phyloP scores from a whole-genome alignment of 2,888 invertebrate species.

The Mesoligia furuncula region DNA sequence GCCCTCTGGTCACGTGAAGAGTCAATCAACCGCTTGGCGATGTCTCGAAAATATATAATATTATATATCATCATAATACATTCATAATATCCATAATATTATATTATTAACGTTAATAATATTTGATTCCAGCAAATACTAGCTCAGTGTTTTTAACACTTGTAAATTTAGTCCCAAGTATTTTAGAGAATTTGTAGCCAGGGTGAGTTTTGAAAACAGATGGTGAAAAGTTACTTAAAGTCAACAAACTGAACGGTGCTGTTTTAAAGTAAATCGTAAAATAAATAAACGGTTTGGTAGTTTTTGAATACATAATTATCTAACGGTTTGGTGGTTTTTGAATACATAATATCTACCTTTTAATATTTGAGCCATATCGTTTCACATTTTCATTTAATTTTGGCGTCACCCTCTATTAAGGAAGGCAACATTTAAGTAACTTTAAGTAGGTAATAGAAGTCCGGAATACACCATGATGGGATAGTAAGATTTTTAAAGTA shows the following conservation, averaged over 20 bases:
- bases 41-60: too few relatives aligned
- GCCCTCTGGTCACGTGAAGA: too few relatives aligned
- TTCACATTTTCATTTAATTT: background rate
- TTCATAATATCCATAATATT: too few relatives aligned
- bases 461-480: background rate
- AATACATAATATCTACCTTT: too few relatives aligned
- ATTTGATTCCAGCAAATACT: too few relatives aligned
- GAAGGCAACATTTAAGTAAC: background rate
- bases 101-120: too few relatives aligned
- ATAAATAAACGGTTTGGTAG: background rate
- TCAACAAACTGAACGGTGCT: conserved; percentile 18
- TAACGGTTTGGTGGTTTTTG: too few relatives aligned
- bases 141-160: too few relatives aligned
- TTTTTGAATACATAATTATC: background rate
- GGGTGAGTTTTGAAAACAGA: conserved; percentile 1
- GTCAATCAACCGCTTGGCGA: too few relatives aligned
- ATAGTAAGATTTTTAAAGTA: background rate
- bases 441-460: background rate
- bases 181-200: background rate
- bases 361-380: background rate
- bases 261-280: conserved; percentile 14
- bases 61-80: too few relatives aligned
- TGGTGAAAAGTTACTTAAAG: background rate
- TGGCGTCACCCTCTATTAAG: too few relatives aligned
- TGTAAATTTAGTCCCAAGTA: too few relatives aligned